A percentile compares a stretch with the other conserved stretches of the same genome.
These are phyloP conservation scores for Nicator chloris DNA, from an alignment of 2,113 vertebrate genomes.

Conservation along the genomic window DNA sequence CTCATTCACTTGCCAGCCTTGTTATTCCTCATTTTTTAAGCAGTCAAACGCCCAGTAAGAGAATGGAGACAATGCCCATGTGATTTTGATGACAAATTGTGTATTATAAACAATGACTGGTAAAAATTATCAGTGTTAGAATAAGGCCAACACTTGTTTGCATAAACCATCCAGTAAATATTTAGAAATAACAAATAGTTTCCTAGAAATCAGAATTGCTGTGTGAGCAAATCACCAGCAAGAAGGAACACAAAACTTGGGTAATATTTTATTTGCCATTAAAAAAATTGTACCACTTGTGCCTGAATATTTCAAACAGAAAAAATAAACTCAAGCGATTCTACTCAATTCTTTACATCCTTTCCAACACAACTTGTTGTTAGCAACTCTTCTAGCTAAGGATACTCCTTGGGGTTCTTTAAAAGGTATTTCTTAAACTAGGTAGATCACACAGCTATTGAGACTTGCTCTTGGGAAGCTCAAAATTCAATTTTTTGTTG, in stretches of 20 bases:
- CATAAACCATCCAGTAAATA: background rate
- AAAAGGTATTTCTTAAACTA: background rate
- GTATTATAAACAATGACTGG: background rate
- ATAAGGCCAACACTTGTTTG: background rate
- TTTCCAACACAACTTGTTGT: background rate
- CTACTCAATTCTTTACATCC: background rate
- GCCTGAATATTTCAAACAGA: background rate
- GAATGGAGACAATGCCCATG: background rate
- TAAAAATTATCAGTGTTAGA: background rate
- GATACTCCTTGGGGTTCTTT: background rate
- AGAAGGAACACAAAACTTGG: background rate
- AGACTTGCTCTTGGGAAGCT: background rate
- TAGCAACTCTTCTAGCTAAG: background rate
- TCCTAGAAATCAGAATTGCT: background rate
- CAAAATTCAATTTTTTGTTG: background rate
- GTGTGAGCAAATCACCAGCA: background rate
- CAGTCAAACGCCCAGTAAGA: background rate
- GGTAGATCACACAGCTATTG: background rate
- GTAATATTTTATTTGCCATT: background rate
- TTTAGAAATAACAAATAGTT: slow-evolving; percentile 26
- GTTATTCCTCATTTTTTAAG: background rate
- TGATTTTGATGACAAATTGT: background rate
- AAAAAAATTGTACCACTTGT: background rate
- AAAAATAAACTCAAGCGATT: background rate
- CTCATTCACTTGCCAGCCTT: background rate